These are phyloP conservation scores for Microcebus tavaratra DNA, from an alignment of 2,113 vertebrate genomes.

Conservation along the genomic window DNA sequence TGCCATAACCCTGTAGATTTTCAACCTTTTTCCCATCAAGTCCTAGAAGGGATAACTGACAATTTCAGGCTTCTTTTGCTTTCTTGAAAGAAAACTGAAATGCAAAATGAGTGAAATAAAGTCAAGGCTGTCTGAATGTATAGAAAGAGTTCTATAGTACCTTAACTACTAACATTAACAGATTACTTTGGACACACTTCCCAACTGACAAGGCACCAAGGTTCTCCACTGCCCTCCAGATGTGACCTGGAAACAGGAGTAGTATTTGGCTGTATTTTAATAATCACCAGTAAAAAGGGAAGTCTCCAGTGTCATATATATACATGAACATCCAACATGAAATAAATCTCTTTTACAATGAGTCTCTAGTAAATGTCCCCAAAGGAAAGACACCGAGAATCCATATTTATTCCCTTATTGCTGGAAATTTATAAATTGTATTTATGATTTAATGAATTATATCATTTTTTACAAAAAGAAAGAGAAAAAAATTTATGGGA, in stretches of 20 bases:
- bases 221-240: neutral
- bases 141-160: neutral
- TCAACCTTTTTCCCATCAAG: neutral
- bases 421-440: neutral
- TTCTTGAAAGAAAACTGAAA: constrained; percentile 46
- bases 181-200: neutral
- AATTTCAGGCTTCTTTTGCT: neutral
- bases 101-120: neutral
- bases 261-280: neutral
- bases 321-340: neutral
- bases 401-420: neutral
- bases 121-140: neutral
- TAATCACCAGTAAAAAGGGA: neutral
- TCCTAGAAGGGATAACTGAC: neutral
- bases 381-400: neutral
- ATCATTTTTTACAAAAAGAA: constrained; percentile 2
- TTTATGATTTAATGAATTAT: neutral
- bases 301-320: neutral
- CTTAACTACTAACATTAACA: neutral
- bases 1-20: neutral
- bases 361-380: constrained; percentile 11
- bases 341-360: constrained; percentile 11
- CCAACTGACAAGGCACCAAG: neutral
- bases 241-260: neutral
- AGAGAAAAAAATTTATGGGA: neutral